These are phyloP conservation scores for Carassius carassius DNA, from an alignment of 2,113 vertebrate genomes.

Conservation along the genomic window DNA sequence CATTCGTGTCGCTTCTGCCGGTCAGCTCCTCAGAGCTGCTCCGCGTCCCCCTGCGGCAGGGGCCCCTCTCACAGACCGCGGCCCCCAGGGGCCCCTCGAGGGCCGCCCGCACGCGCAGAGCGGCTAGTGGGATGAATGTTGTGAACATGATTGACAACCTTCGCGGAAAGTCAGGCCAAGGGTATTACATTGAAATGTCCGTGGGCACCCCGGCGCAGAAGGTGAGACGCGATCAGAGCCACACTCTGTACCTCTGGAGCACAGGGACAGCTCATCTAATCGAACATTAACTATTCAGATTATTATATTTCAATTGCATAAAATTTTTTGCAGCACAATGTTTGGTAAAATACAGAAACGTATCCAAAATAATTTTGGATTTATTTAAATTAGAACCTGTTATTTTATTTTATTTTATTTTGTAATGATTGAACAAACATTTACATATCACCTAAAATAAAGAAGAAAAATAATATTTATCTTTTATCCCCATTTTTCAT, in stretches of 20 bases:
- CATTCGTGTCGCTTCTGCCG: constrained; percentile 57
- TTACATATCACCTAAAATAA: not conserved
- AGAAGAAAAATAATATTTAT: no score
- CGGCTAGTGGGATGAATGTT: constrained; percentile 74
- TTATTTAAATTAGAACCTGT: not conserved
- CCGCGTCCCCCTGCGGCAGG: constrained; percentile 85
- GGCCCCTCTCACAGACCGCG: constrained; percentile 62
- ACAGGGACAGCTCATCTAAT: no score
- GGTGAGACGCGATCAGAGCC: constrained; percentile 70
- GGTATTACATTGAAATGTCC: constrained; percentile 96
- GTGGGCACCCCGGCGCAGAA: constrained; percentile 91
- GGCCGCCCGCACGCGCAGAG: constrained; percentile 66
- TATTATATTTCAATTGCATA: no score
- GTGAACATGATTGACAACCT: constrained; percentile 94
- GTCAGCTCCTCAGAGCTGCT: constrained; percentile 68
- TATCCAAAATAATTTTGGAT: not conserved
- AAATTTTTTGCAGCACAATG: not conserved
- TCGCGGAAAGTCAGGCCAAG: constrained; percentile 92
- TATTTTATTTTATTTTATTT: no score
- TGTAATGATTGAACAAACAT: not conserved
- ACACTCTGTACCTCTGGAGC: no score
- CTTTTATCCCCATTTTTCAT: no score
- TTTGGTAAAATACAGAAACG: not conserved
- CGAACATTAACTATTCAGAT: no score
- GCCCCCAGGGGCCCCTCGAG: constrained; percentile 60